Conservation (phyloP, 1,140 invertebrate genomes). For the Drosophila nigrodunni region DNA sequence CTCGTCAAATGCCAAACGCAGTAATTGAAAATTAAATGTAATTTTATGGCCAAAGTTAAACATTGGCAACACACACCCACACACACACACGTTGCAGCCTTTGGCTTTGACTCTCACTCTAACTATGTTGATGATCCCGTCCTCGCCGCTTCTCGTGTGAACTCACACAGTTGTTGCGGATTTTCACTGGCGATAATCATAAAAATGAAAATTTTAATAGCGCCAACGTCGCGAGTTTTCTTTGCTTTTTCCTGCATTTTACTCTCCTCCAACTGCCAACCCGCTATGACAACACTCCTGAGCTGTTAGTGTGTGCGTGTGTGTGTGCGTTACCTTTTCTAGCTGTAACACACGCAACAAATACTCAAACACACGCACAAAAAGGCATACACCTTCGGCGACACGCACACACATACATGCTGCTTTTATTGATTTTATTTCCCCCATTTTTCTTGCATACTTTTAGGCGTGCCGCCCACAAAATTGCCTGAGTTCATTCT, state of each 20-base stretch:
- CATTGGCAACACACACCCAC: slow-evolving; percentile 40
- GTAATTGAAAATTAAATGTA: slow-evolving; percentile 84
- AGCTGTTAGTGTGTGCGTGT: slow-evolving; percentile 16
- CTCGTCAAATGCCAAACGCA: slow-evolving; percentile 56
- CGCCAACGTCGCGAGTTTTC: slow-evolving; percentile 41
- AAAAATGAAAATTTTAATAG: slow-evolving; percentile 81
- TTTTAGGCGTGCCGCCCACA: slow-evolving; percentile 51
- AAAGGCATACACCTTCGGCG: slow-evolving; percentile 19
- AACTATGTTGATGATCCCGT: not conserved
- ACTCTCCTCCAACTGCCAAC: not conserved
- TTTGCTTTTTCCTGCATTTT: not conserved
- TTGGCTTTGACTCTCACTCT: slow-evolving; percentile 26
- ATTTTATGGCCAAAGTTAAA: slow-evolving; percentile 80
- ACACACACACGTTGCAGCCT: slow-evolving; percentile 16
- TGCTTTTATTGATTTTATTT: slow-evolving; percentile 67
- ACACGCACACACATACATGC: slow-evolving; percentile 31
- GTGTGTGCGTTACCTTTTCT: slow-evolving; percentile 35
- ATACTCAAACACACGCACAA: slow-evolving; percentile 19
- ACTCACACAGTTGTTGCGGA: slow-evolving; percentile 71
- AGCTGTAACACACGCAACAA: slow-evolving; percentile 23
- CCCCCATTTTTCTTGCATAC: slow-evolving; percentile 37
- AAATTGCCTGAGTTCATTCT: slow-evolving; percentile 34
- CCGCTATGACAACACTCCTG: slow-evolving; percentile 2
- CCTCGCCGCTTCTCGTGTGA: slow-evolving; percentile 40
- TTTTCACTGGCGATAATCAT: slow-evolving; percentile 76